phyloP scores from a whole-genome alignment of 2,888 invertebrate genomes.

The Phasia obesa region DNA sequence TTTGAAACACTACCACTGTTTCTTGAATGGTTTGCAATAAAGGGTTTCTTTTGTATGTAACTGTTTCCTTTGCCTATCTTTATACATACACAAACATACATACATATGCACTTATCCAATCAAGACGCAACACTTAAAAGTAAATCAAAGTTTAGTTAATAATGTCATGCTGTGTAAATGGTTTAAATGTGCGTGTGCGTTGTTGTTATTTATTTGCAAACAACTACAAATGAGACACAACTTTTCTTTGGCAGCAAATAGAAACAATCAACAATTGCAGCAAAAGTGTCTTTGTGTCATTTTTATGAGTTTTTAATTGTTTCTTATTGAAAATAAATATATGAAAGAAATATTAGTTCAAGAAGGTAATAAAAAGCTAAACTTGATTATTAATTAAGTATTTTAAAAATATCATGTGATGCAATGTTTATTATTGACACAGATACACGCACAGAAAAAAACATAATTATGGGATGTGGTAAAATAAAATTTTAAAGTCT shows the following conservation, averaged over 20 bases:
- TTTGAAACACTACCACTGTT: background rate
- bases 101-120: background rate
- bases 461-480: too few species aligned
- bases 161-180: constrained; percentile 2
- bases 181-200: background rate
- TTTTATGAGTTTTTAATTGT: constrained; percentile 69
- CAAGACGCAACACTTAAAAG: constrained; percentile 33
- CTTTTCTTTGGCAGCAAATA: constrained; percentile 15
- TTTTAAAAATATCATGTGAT: constrained; percentile 11
- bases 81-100: background rate
- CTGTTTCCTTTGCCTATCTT: background rate
- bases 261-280: constrained; percentile 31
- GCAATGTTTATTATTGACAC: background rate
- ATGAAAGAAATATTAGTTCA: background rate
- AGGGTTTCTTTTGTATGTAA: background rate
- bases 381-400: constrained; percentile 18
- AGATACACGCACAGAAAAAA: background rate
- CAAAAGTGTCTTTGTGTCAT: constrained; percentile 26
- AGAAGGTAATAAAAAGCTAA: constrained; percentile 5
- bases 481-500: too few species aligned
- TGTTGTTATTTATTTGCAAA: constrained; percentile 12
- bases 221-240: constrained; percentile 32
- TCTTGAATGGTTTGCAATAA: background rate
- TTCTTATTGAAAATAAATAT: constrained; percentile 40
- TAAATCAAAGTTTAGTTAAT: constrained; percentile 46